Base-by-base conservation (phyloP, 2,113 vertebrate genomes). In the Orycteropus afer region DNA sequence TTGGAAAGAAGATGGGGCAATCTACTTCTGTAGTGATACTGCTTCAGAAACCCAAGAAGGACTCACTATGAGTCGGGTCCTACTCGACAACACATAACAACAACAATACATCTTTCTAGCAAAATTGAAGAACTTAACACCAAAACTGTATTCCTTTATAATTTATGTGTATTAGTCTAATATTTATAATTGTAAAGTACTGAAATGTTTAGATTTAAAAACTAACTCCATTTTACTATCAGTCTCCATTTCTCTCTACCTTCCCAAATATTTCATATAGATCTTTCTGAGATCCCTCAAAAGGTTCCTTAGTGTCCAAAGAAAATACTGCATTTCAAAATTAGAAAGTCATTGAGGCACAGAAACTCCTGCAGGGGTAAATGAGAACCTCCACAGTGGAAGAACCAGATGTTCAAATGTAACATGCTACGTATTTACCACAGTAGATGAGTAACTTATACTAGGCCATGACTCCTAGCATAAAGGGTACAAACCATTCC, bases 171-270 rank as follows among this genome's bases (percentile, higher is more conserved):
- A 77, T 85, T 1, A 34, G 15, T 71, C 80, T 88, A 45, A 93
- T 18, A 88, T 87, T 92, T 88, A 88, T 2, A 77, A 77, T 82
- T n/a, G 7, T 65, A 69, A 87, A 69, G 27, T 88, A 90, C 0
- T 86, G 25, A 95, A 87, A 74, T 83, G 55, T 45, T 93, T 95
- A 92, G 32, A 67, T 88, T 96, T 76, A 83, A 59, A 89, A 86
- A 94, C 27, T 22, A 84, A 79, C 10, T 86, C 22, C 7, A 83
- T 65, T 90, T 87, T 83, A 69, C 53, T 90, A 55, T 92, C 65
- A 69, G 27, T 45, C 9, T 76, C 57, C 49, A 91, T 51, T 94
- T 92, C 51, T 89, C 32, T 79, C 42, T 73, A 55, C 23, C 57
- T 88, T 88, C 67, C 59, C 45, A 90, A 95, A 76, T 86, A 61